Conservation (phyloP, 2,797 vertebrate species). For the Halcyon leucocephala region DNA sequence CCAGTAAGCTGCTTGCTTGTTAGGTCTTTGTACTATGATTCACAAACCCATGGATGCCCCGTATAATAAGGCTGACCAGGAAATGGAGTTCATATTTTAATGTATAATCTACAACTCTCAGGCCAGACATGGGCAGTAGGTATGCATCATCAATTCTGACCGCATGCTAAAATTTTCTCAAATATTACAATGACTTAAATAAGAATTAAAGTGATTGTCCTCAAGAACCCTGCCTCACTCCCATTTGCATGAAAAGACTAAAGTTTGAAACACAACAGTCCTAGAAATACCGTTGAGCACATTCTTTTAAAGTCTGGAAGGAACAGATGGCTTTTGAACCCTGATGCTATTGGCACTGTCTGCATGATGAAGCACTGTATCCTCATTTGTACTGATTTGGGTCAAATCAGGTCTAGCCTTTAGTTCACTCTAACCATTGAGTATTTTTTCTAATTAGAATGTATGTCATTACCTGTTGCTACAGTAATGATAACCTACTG, state of each 20-base stretch:
- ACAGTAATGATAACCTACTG: constrained; percentile 41
- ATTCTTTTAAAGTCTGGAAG: background rate
- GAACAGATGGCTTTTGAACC: constrained; percentile 62
- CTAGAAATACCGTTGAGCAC: constrained; percentile 36
- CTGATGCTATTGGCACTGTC: background rate
- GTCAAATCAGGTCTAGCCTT: constrained; percentile 20
- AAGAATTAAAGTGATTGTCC: background rate
- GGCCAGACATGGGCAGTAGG: background rate
- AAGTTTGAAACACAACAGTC: background rate
- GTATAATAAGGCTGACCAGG: background rate
- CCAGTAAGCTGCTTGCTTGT: background rate
- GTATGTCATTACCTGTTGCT: constrained; percentile 34
- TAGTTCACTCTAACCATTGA: constrained; percentile 13
- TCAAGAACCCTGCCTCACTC: background rate
- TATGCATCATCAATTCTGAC: background rate
- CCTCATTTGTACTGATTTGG: constrained; percentile 38
- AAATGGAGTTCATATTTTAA: background rate
- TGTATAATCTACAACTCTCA: background rate
- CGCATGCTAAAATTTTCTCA: background rate
- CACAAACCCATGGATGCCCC: background rate
- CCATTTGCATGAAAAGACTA: background rate
- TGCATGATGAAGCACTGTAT: constrained; percentile 27
- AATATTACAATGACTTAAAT: background rate
- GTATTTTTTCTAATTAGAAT: constrained; percentile 49
- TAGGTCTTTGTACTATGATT: background rate